Conservation (phyloP, 2,113 vertebrate species). For the Cervus canadensis region DNA sequence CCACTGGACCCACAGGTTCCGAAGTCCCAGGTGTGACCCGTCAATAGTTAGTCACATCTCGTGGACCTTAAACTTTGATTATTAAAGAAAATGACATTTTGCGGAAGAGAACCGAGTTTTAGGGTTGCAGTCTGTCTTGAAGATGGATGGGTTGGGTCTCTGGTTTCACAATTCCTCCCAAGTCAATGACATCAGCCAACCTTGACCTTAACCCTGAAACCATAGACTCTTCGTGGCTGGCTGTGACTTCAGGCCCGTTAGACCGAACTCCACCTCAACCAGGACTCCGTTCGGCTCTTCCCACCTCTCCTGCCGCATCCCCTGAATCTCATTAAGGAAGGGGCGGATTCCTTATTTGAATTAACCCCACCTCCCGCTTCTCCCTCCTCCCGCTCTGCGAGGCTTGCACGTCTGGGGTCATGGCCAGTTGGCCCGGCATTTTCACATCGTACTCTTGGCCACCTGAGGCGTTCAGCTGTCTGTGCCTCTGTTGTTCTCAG, state of each 20-base stretch:
- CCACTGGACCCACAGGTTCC: rapidly evolving
- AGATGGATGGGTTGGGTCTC: background rate
- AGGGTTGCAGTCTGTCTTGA: background rate
- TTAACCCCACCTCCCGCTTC: rapidly evolving
- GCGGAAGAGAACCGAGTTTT: background rate
- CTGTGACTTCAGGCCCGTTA: background rate
- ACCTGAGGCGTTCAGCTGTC: background rate
- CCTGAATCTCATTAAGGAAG: background rate
- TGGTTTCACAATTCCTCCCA: background rate
- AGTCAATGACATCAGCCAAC: background rate
- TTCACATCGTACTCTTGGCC: rapidly evolving
- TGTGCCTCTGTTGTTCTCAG: background rate
- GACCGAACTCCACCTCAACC: background rate
- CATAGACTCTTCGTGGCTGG: background rate
- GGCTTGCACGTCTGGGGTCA: background rate
- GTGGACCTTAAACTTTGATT: background rate
- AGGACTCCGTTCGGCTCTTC: background rate
- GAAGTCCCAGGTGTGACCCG: background rate
- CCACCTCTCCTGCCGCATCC: background rate
- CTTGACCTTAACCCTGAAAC: background rate
- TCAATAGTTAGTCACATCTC: background rate
- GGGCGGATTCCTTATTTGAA: background rate
- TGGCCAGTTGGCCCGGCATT: too few relatives aligned
- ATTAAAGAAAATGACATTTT: background rate
- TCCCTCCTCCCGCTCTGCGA: background rate